These are phyloP conservation scores for Scophthalmus maximus DNA, from an alignment of 2,113 vertebrate species.

Conservation along the genomic window DNA sequence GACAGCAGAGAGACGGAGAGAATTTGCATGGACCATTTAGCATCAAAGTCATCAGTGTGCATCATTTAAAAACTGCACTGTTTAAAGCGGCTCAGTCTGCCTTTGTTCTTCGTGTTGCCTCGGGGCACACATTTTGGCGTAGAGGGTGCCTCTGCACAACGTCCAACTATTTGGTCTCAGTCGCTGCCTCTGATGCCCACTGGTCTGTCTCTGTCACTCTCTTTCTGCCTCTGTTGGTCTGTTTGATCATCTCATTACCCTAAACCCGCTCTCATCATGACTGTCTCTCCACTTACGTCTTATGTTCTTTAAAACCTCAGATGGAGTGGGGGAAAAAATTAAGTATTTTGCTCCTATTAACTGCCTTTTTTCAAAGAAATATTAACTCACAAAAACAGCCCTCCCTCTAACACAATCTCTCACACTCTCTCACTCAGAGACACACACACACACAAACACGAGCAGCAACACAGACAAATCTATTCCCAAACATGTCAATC, in stretches of 20 bases:
- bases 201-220: slow-evolving; percentile 11
- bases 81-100: slow-evolving; percentile 52
- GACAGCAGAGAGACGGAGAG: slow-evolving; percentile 3
- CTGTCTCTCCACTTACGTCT: not conserved
- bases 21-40: slow-evolving; percentile 41
- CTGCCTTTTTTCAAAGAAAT: slow-evolving; percentile 22
- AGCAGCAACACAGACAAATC: slow-evolving; percentile 4
- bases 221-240: slow-evolving; percentile 16
- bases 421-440: too few relatives aligned
- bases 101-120: slow-evolving; percentile 46
- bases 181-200: slow-evolving; percentile 34
- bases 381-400: slow-evolving; percentile 10
- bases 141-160: slow-evolving; percentile 16
- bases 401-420: not conserved
- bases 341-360: slow-evolving; percentile 20
- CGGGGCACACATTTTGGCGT: slow-evolving; percentile 48
- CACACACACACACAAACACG: not conserved
- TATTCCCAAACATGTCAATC: slow-evolving; percentile 40
- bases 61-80: slow-evolving; percentile 46
- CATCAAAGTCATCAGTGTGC: slow-evolving; percentile 50
- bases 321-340: slow-evolving; percentile 9
- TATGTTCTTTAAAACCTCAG: slow-evolving; percentile 16
- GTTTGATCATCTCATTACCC: slow-evolving; percentile 24
- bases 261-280: not conserved
- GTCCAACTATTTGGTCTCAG: slow-evolving; percentile 42